These are phyloP conservation scores for Meliscaeva auricollis DNA, from an alignment of 2,888 invertebrate genomes.

Conservation along the genomic window DNA sequence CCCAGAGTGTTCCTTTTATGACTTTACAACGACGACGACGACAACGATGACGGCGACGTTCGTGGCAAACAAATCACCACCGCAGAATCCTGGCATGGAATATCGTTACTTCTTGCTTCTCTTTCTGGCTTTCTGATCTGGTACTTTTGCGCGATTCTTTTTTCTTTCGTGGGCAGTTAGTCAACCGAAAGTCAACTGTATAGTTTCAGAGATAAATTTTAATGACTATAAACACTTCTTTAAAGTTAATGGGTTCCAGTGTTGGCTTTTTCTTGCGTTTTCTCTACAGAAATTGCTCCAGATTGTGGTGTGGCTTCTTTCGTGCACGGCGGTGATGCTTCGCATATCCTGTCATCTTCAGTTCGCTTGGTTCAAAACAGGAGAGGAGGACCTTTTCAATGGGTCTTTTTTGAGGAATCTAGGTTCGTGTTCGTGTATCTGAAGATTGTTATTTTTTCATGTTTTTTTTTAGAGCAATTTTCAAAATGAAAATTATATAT, in stretches of 20 bases:
- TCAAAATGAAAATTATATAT: no score
- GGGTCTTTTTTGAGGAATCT: no score
- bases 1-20: conserved; percentile 53
- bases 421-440: no score
- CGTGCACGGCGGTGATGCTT: neutral
- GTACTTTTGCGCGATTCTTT: neutral
- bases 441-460: no score
- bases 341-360: conserved; percentile 66
- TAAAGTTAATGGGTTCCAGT: conserved; percentile 73
- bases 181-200: conserved; percentile 73
- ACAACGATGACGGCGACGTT: neutral
- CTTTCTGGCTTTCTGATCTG: neutral
- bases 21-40: conserved; percentile 22
- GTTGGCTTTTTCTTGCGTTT: conserved; percentile 23
- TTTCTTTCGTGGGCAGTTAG: conserved; percentile 68
- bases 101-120: conserved; percentile 18
- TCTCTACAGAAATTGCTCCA: conserved; percentile 25
- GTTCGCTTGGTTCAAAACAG: no score
- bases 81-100: conserved; percentile 16
- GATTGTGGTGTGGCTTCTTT: conserved; percentile 9
- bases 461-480: no score
- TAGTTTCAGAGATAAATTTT: conserved; percentile 73
- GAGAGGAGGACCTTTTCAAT: no score
- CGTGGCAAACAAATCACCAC: conserved; percentile 64
- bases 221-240: conserved; percentile 76